These are phyloP conservation scores for Aplodontia rufa DNA, from an alignment of 2,113 vertebrate genomes.

Conservation along the genomic window DNA sequence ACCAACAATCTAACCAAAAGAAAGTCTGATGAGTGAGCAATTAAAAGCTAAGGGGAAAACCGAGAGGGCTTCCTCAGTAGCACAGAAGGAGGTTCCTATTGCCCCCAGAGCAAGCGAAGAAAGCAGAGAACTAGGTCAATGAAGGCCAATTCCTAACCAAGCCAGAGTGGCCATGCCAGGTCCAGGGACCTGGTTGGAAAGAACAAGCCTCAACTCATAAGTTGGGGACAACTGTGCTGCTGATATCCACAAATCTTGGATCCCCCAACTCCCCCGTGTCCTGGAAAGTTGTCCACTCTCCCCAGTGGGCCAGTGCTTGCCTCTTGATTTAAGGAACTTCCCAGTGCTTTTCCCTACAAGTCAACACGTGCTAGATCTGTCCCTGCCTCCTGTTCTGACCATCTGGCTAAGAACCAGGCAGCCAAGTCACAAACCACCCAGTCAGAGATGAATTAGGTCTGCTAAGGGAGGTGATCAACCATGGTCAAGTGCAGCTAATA, in stretches of 20 bases:
- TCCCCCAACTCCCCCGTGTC: neutral
- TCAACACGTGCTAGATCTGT: neutral
- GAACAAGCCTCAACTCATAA: neutral
- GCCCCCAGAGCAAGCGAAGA: neutral
- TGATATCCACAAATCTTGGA: neutral
- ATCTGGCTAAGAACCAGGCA: neutral
- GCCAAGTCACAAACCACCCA: no score
- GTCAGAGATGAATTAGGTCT: neutral
- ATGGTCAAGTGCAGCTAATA: neutral
- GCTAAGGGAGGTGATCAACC: neutral
- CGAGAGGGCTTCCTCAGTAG: neutral
- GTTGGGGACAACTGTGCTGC: neutral
- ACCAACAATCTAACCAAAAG: neutral
- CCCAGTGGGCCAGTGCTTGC: neutral
- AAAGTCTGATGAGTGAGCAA: neutral
- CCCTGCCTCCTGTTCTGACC: neutral
- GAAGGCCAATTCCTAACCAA: neutral
- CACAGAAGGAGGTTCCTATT: neutral
- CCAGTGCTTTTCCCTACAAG: neutral
- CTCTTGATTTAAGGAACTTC: neutral
- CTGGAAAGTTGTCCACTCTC: neutral
- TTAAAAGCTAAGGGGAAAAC: neutral
- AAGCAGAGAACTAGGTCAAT: neutral
- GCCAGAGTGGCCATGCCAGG: neutral
- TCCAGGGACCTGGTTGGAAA: neutral